phyloP scores from a whole-genome alignment of 2,888 invertebrate genomes.

The Drosophila sordidula region DNA sequence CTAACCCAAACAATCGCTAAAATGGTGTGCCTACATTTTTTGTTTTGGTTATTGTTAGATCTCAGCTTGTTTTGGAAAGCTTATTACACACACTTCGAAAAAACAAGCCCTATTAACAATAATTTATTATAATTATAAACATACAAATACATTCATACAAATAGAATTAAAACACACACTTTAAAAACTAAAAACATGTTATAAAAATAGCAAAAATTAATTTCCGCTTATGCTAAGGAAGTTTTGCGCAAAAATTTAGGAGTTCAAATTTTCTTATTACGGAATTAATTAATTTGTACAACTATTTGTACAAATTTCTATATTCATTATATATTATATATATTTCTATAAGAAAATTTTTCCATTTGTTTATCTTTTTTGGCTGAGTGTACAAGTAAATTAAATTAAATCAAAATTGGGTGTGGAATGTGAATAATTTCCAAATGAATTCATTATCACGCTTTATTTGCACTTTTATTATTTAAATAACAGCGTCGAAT shows the following conservation, averaged over 20 bases:
- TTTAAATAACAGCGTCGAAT: not conserved
- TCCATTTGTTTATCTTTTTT: not conserved
- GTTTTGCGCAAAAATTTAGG: not conserved
- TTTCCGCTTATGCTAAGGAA: not conserved
- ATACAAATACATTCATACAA: not conserved
- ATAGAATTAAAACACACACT: not conserved
- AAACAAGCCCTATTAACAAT: not conserved
- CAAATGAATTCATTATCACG: constrained; percentile 4
- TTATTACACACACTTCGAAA: not conserved
- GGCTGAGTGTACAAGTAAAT: not conserved
- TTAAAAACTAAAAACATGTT: not conserved
- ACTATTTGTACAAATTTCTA: too few relatives aligned
- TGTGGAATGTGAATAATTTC: not conserved
- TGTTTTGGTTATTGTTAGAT: not conserved
- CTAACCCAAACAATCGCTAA: constrained; percentile 14
- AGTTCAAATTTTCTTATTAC: not conserved
- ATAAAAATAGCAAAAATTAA: not conserved
- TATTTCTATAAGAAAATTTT: too few relatives aligned
- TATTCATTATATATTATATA: too few relatives aligned
- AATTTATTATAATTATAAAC: not conserved
- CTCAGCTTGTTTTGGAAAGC: too few relatives aligned
- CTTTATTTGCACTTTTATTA: not conserved
- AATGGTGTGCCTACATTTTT: not conserved
- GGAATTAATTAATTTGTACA: not conserved
- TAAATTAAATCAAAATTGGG: not conserved